Conservation (phyloP, 1,140 invertebrate genomes). For the Arctopsyche grandis region DNA sequence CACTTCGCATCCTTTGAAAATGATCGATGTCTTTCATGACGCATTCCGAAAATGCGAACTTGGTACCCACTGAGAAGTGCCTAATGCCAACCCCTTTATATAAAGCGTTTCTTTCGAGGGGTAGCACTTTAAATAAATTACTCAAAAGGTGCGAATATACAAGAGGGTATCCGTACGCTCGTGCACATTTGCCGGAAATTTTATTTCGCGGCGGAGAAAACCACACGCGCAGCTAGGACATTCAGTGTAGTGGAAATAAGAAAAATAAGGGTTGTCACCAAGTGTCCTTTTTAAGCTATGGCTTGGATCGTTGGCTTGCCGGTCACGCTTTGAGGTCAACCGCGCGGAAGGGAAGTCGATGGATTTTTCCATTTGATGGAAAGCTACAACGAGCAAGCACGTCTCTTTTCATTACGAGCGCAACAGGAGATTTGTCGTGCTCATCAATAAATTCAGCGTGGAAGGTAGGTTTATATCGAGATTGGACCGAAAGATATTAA, state of each 20-base stretch:
- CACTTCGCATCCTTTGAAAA: background rate
- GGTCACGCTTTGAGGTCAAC: background rate
- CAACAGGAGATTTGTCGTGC: too few species aligned
- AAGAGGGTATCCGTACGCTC: background rate
- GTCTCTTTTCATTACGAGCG: too few species aligned
- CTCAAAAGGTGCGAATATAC: background rate
- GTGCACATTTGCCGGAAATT: background rate
- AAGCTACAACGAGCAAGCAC: background rate
- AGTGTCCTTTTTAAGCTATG: background rate
- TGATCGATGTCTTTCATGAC: constrained; percentile 2
- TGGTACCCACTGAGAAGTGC: background rate
- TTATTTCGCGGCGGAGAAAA: background rate
- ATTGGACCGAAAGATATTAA: too few species aligned
- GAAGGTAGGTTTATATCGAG: too few species aligned
- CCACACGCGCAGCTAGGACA: background rate
- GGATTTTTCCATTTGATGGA: background rate
- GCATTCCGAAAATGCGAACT: background rate
- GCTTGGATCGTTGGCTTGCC: background rate
- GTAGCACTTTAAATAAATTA: constrained; percentile 23
- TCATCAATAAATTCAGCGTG: background rate
- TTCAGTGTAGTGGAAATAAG: background rate
- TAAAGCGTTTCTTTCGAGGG: background rate
- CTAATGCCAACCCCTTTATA: background rate
- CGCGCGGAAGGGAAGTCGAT: background rate
- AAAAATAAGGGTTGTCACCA: background rate